phyloP scores from a whole-genome alignment of 2,888 invertebrate genomes.

The Andrena camellia region DNA sequence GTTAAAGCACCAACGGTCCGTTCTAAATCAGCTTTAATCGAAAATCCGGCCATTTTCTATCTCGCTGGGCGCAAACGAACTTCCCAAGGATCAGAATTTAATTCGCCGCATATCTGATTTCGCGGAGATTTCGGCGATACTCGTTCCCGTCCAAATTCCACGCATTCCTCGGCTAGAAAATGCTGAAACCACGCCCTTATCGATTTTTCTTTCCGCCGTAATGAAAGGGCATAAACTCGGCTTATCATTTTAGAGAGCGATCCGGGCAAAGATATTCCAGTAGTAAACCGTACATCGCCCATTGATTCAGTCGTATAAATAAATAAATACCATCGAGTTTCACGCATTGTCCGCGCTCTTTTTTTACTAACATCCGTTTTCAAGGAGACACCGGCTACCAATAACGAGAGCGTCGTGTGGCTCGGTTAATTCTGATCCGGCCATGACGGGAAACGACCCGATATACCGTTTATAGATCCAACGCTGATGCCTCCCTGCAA shows the following conservation, averaged over 20 bases:
- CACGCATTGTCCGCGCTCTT: neutral
- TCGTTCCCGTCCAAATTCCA: neutral
- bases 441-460: neutral
- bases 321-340: neutral
- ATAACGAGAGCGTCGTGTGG: neutral
- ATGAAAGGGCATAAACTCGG: neutral
- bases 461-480: slow-evolving; percentile 4
- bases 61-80: slow-evolving; percentile 1
- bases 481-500: slow-evolving; percentile 28
- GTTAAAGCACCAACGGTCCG: slow-evolving; percentile 6
- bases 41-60: slow-evolving; percentile 16
- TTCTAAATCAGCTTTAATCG: slow-evolving; percentile 23
- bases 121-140: neutral
- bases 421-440: neutral
- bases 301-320: neutral
- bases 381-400: neutral
- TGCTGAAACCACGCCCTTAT: neutral
- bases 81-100: slow-evolving; percentile 13
- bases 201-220: neutral
- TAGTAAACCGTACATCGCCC: neutral
- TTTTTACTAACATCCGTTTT: too few species aligned
- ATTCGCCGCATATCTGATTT: slow-evolving; percentile 17
- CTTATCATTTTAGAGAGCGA: neutral
- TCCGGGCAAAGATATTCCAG: neutral
- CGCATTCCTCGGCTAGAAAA: neutral